A percentile compares a stretch with the other conserved stretches of the same genome.
Evolutionary conservation across 1,140 invertebrate species (phyloP).

Genomic region (Drosophila ercepeae): DNA sequence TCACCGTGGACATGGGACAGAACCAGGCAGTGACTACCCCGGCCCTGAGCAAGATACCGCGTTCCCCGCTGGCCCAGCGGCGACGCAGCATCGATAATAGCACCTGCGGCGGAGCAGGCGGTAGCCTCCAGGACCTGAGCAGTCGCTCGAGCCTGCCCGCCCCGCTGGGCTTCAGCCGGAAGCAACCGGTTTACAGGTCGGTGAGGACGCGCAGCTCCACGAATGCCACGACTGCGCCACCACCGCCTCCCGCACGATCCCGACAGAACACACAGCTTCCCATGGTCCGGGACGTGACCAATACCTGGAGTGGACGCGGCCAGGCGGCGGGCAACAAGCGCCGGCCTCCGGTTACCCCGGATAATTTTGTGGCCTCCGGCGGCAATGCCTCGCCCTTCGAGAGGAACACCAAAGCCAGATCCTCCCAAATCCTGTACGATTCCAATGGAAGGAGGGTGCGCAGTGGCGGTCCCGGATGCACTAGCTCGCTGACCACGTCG

Average conservation of each 20-base stretch:
- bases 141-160: constrained; percentile 52
- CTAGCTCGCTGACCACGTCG: constrained; percentile 82
- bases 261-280: constrained; percentile 81
- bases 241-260: constrained; percentile 16
- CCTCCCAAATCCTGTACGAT: constrained; percentile 87
- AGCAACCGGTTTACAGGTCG: constrained; percentile 73
- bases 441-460: constrained; percentile 85
- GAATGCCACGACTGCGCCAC: background rate
- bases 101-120: constrained; percentile 56
- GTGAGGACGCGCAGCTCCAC: constrained; percentile 57
- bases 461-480: constrained; percentile 68
- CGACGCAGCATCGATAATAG: constrained; percentile 76
- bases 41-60: constrained; percentile 67
- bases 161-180: constrained; percentile 52
- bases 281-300: constrained; percentile 84
- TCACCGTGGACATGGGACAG: constrained; percentile 87
- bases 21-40: constrained; percentile 85
- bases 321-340: constrained; percentile 73
- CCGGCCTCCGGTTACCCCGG: constrained; percentile 87
- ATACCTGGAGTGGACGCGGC: constrained; percentile 89
- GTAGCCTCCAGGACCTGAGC: constrained; percentile 70
- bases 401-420: constrained; percentile 86
- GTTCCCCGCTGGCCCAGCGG: constrained; percentile 67
- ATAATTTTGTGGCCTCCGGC: constrained; percentile 87
- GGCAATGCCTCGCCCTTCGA: constrained; percentile 84